A percentile compares a stretch with the other conserved stretches of the same genome.
Conservation (phyloP, 2,888 invertebrate genomes). For the Alsophila aescularia region DNA sequence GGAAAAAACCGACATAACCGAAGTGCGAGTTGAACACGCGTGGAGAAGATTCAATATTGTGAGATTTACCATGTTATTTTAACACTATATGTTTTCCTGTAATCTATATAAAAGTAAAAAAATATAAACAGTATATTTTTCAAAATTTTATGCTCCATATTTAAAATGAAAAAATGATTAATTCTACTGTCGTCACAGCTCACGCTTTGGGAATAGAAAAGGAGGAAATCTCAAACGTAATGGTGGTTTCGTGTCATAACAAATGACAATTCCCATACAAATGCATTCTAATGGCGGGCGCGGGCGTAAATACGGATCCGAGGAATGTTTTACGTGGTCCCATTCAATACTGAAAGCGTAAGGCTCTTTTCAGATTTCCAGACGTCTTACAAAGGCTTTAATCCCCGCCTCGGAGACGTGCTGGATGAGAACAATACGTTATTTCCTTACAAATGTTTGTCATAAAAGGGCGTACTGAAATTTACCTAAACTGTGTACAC, state of each 20-base stretch:
- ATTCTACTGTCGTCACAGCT: not conserved
- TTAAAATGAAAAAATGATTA: too few species aligned
- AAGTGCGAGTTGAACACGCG: too few species aligned
- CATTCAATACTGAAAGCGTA: slow-evolving; percentile 57
- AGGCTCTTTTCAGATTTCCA: slow-evolving; percentile 68
- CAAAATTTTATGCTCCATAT: too few species aligned
- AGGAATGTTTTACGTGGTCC: slow-evolving; percentile 62
- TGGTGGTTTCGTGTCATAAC: slow-evolving; percentile 24
- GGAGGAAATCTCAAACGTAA: slow-evolving; percentile 10
- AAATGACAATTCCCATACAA: slow-evolving; percentile 18
- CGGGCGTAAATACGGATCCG: slow-evolving; percentile 54
- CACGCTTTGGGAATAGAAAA: slow-evolving; percentile 6
- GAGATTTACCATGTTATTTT: too few species aligned
- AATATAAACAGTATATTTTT: too few species aligned
- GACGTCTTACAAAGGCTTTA: slow-evolving; percentile 62
- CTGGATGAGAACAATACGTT: slow-evolving; percentile 56
- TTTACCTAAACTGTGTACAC: not conserved
- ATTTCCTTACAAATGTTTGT: slow-evolving; percentile 42
- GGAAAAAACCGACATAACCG: too few species aligned
- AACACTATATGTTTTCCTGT: too few species aligned
- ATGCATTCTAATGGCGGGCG: slow-evolving; percentile 42
- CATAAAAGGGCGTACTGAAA: slow-evolving; percentile 1
- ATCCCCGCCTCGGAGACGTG: slow-evolving; percentile 55
- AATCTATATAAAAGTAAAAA: too few species aligned
- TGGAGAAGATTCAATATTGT: too few species aligned